phyloP scores from a whole-genome alignment of 2,797 vertebrate species.

The Sebastes iracundus region DNA sequence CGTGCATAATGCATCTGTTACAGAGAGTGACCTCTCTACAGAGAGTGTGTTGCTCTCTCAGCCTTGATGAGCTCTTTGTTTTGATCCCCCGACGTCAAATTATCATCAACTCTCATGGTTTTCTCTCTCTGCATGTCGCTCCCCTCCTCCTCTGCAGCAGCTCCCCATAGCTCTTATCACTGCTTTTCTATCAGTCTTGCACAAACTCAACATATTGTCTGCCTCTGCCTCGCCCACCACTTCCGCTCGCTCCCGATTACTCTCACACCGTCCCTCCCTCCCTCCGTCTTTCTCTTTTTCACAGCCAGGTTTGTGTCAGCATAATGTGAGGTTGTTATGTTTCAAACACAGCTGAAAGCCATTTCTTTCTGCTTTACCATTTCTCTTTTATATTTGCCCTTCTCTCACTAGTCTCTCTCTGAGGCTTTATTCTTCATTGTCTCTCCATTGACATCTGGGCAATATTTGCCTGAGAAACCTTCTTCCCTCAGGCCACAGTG shows the following conservation, averaged over 20 bases:
- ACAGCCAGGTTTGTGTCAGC: slow-evolving; percentile 57
- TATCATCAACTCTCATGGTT: slow-evolving; percentile 36
- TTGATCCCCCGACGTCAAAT: slow-evolving; percentile 41
- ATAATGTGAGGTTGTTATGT: slow-evolving; percentile 53
- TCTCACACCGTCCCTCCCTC: slow-evolving; percentile 28
- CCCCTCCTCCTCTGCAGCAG: slow-evolving; percentile 15
- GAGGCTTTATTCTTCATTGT: neutral
- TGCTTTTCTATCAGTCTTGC: slow-evolving; percentile 59
- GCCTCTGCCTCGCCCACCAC: slow-evolving; percentile 70
- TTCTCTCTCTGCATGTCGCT: slow-evolving; percentile 6
- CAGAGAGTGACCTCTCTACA: slow-evolving; percentile 32
- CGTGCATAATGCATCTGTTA: slow-evolving; percentile 35
- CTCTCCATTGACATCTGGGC: neutral
- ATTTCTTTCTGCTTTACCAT: slow-evolving; percentile 9
- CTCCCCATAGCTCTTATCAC: slow-evolving; percentile 41
- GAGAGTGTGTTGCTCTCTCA: slow-evolving; percentile 16
- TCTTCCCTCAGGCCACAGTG: neutral
- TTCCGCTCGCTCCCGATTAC: slow-evolving; percentile 66
- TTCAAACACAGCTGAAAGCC: slow-evolving; percentile 37
- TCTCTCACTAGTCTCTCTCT: neutral
- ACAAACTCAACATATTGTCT: slow-evolving; percentile 67
- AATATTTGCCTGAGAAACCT: slow-evolving; percentile 3
- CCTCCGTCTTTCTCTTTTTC: slow-evolving; percentile 38
- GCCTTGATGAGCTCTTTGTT: slow-evolving; percentile 64
- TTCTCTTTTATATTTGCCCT: slow-evolving; percentile 5